Percentiles rank a stretch among this genome's conserved stretches.
Evolutionary conservation across 2,113 vertebrate species (phyloP).

Genomic region (Gracilinanus agilis): DNA sequence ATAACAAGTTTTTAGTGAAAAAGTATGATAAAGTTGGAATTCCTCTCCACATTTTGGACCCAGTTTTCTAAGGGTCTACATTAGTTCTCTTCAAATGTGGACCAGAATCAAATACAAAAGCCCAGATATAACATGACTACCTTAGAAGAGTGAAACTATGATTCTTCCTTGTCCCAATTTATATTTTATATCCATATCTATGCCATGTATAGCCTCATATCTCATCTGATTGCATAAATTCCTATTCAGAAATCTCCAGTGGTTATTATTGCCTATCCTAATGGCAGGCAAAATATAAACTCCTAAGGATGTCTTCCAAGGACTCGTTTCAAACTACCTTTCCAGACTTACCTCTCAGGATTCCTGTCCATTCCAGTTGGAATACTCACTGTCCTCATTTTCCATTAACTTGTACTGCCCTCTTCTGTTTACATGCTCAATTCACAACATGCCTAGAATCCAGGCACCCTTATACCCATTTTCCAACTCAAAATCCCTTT

Average conservation of each 20-base stretch:
- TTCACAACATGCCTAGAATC: neutral
- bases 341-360: neutral
- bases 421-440: neutral
- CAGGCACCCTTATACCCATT: neutral
- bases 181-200: neutral
- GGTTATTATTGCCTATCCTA: neutral
- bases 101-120: neutral
- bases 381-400: neutral
- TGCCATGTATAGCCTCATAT: neutral
- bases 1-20: neutral
- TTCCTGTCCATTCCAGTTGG: neutral
- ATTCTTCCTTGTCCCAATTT: neutral
- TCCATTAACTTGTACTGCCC: neutral
- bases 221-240: neutral
- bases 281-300: neutral
- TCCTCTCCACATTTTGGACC: neutral
- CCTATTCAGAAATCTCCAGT: neutral
- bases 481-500: neutral
- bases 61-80: neutral
- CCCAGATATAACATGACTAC: neutral
- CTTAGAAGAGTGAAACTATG: neutral
- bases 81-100: neutral
- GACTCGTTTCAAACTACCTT: neutral
- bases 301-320: neutral
- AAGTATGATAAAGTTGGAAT: neutral